These are phyloP conservation scores for Diacarnus erythraeanus DNA, from an alignment of 37 sponge, comb jelly and placozoan genomes.

Conservation along the genomic window DNA sequence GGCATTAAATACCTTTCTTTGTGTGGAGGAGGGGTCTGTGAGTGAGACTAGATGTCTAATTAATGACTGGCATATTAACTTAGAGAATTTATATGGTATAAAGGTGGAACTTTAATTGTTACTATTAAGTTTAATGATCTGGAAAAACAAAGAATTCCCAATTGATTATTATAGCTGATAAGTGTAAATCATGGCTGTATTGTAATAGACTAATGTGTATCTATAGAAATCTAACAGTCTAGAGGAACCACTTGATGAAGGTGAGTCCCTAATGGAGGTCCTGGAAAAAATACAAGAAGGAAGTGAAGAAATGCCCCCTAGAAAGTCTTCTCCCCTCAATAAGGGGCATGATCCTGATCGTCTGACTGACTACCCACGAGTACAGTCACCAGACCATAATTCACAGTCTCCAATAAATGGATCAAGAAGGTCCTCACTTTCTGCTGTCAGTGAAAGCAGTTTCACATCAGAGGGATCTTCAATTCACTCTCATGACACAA, in stretches of 20 bases:
- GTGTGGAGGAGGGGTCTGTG: no score
- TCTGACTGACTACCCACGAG: conserved; percentile 53
- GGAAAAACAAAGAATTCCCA: no score
- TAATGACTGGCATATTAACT: no score
- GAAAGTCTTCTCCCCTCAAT: conserved; percentile 3
- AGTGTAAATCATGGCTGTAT: no score
- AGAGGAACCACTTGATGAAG: not conserved
- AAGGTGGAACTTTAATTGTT: no score
- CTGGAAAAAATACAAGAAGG: conserved; percentile 19
- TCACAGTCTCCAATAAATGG: conserved; percentile 1
- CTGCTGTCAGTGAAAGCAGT: conserved; percentile 66
- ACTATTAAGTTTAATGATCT: no score
- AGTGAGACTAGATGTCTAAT: no score
- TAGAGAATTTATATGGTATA: no score
- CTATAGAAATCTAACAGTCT: not conserved
- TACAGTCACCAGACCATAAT: not conserved
- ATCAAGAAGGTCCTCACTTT: conserved; percentile 18
- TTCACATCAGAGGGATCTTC: conserved; percentile 54
- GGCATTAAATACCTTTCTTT: no score
- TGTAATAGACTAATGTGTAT: not conserved
- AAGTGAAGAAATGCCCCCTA: not conserved
- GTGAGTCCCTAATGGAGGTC: conserved; percentile 39
- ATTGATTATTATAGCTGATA: no score
- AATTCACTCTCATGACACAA: conserved; percentile 30
- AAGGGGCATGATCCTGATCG: not conserved